These are phyloP conservation scores for Drepanosiphum platanoidis DNA, from an alignment of 2,888 invertebrate genomes.

Conservation along the genomic window DNA sequence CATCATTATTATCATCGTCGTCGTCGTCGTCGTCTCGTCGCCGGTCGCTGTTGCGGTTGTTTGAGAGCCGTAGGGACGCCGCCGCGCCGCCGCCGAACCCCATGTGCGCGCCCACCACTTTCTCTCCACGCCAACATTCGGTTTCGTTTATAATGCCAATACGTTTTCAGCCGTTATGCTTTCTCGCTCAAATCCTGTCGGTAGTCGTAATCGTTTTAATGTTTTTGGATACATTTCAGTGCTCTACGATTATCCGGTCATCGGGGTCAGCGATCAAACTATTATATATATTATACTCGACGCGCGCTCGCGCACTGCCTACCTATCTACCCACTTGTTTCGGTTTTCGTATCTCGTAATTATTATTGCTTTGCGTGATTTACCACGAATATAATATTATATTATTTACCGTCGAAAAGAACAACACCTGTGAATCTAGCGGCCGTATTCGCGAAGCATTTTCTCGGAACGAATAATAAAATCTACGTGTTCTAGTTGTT, in stretches of 20 bases:
- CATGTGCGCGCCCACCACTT: constrained; percentile 52
- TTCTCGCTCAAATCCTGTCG: constrained; percentile 43
- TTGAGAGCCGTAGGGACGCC: constrained; percentile 49
- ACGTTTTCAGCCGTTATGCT: constrained; percentile 54
- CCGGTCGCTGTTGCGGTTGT: constrained; percentile 4
- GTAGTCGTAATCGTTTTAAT: constrained; percentile 28
- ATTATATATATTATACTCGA: background rate
- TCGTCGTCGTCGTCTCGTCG: background rate
- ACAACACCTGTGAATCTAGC: constrained; percentile 11
- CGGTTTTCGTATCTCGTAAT: background rate
- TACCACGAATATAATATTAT: too few relatives aligned
- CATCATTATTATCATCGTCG: background rate
- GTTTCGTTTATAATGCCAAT: constrained; percentile 50
- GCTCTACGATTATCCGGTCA: constrained; percentile 41
- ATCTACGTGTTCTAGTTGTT: constrained; percentile 6
- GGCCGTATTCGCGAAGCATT: background rate
- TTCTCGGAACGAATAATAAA: background rate
- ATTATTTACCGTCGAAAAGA: background rate
- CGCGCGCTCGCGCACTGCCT: background rate
- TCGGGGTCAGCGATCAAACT: constrained; percentile 44
- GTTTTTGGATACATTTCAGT: constrained; percentile 37
- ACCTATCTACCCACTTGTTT: background rate
- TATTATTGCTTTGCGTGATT: constrained; percentile 17
- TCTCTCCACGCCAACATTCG: constrained; percentile 41
- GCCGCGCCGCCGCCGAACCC: constrained; percentile 14